Base-by-base conservation (phyloP, 2,888 invertebrate genomes). In the Caenorhabditis becei region DNA sequence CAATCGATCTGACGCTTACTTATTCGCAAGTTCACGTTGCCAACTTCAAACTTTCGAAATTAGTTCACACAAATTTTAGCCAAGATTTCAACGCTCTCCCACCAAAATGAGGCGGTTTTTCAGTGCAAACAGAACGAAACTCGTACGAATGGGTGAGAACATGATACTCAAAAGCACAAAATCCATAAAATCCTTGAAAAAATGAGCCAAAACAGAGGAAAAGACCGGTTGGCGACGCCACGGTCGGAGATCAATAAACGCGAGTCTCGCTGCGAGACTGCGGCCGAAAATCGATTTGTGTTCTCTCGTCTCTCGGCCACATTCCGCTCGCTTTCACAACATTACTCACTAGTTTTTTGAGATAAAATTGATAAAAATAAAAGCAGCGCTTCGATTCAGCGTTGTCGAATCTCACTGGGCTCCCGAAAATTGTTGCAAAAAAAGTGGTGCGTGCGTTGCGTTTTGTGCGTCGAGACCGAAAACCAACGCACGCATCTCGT, bases 171-270 rank as follows among this genome's bases (percentile, higher is more conserved):
- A 26, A 51, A 20, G 0, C 18, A 32, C 0, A 20, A 49, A 32
- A 51, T 35, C 10, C 10, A 35, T 35, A 41, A 41, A 18, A 23
- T 47, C 24, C 44, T 10, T 44, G 23, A 26, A 77, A 61, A 67
- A 78, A 51, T 65, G 74, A 67, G 67, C 62, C 28, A 70, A 75
- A 66, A 71, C 16, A 66, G n/a, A 20, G 28, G 53, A 35, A 53
- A 75, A 62, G 56, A 61, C 62, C 23, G 51, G 35, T 41, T 18
- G n/a, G 51, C 14, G 26, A 28, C 23, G 65, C 4, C 23, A 28
- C 28, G 80, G 77, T 62, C 74, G 82, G 74, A 83, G 83, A 83
- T 83, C 83, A 81, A 79, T 71, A 61, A 28, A 32, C 69, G 62
- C 59, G 16, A 32, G 32, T 49, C 44, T 37, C 54, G 28, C 54